A percentile compares a stretch with the other conserved stretches of the same genome.
Conservation (phyloP, 2,797 vertebrate genomes). For the Hydrolagus colliei region DNA sequence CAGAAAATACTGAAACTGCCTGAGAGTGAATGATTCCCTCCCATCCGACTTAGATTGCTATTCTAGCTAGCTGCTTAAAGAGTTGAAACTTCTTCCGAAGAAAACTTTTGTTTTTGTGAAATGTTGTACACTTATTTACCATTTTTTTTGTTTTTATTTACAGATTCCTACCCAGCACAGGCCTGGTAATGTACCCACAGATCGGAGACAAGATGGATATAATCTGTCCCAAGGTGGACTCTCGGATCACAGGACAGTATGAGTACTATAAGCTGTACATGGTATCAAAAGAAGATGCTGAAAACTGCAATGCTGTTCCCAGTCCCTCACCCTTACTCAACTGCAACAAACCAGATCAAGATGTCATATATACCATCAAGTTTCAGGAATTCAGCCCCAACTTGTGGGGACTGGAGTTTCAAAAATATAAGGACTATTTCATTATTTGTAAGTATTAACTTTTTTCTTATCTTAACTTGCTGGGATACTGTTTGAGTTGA, state of each 20-base stretch:
- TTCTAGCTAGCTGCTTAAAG: not conserved
- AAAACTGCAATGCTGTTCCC: constrained; percentile 91
- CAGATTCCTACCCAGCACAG: constrained; percentile 91
- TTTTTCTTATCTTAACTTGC: not conserved
- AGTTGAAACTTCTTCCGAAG: constrained; percentile 13
- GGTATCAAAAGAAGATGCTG: constrained; percentile 90
- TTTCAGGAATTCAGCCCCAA: constrained; percentile 98
- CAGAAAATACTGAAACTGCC: not conserved
- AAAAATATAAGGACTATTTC: constrained; percentile 90
- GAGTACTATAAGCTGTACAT: constrained; percentile 98
- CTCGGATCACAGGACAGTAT: constrained; percentile 75
- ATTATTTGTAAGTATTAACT: constrained; percentile 91
- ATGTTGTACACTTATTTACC: constrained; percentile 31
- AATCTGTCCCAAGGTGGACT: constrained; percentile 92
- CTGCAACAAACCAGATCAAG: constrained; percentile 93
- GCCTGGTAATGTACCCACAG: constrained; percentile 92
- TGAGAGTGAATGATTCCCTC: not conserved
- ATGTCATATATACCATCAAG: constrained; percentile 98
- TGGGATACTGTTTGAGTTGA: not conserved
- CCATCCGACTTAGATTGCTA: not conserved
- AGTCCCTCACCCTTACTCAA: constrained; percentile 92
- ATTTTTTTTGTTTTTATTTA: constrained; percentile 42
- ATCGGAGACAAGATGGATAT: constrained; percentile 98
- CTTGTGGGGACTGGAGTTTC: constrained; percentile 95
- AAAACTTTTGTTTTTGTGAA: constrained; percentile 35